A percentile compares a stretch with the other conserved stretches of the same genome.
These are phyloP conservation scores for Leptestheria dahalacensis DNA, from an alignment of 1,140 invertebrate species.

Conservation along the genomic window DNA sequence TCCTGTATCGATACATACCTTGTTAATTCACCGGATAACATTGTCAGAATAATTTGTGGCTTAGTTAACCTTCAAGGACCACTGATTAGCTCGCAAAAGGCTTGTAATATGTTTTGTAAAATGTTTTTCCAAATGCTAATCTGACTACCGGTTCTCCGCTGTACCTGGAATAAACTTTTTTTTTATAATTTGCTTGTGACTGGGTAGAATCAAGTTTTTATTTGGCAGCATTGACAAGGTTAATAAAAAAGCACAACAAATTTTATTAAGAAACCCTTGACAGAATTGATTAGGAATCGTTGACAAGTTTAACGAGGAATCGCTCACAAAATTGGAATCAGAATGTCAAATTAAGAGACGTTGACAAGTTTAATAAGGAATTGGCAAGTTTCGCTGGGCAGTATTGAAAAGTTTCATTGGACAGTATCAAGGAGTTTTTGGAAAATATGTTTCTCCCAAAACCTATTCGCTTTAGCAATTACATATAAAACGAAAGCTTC, in stretches of 20 bases:
- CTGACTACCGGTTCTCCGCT: neutral
- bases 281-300: no score
- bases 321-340: no score
- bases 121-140: neutral
- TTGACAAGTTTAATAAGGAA: no score
- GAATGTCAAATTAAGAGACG: no score
- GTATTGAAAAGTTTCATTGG: no score
- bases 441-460: neutral
- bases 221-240: no score
- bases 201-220: neutral
- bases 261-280: no score
- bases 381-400: no score
- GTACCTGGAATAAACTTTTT: neutral
- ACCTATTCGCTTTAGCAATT: neutral
- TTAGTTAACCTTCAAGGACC: conserved; percentile 20
- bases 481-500: neutral
- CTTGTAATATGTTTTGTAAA: neutral
- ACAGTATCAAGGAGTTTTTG: no score
- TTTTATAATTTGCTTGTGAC: neutral
- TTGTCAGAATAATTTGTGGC: conserved; percentile 22
- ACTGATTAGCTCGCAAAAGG: neutral
- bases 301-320: no score
- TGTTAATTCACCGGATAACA: conserved; percentile 20
- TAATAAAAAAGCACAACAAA: no score
- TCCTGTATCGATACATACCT: conserved; percentile 20